Base-by-base conservation (phyloP, 1,140 invertebrate genomes). In the Bombus confusus region DNA sequence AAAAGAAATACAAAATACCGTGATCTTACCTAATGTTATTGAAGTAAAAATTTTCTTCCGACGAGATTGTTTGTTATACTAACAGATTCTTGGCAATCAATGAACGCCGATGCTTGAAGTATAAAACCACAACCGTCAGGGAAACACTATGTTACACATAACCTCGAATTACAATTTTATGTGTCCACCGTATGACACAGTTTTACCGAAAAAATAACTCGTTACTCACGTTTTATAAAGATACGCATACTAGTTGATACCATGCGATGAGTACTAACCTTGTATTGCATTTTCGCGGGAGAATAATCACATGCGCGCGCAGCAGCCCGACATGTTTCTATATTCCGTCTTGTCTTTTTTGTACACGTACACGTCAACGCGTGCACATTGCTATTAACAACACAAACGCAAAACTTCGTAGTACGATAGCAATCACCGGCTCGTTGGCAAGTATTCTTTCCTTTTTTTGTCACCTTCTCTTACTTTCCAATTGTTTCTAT, bases 251-350 rank as follows among this genome's bases (percentile, higher is more conserved):
- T 62, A 72, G 9, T 77, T 47, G 37, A 37, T 66, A 59, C 13
- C 71, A 74, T 69, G 75, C 75, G 83, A 47, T 18, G 15, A 37
- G 31, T 34, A 18, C 37, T 18, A 87, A 37, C 47, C 74, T 71
- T 41, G 66, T 77, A 66, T 80, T 39, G 73, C 57, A 88, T 79
- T 72, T 85, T 66, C 87, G 81, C 86, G 84, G 78, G 85, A 80
- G 76, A 72, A 34, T 12, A 28, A 64, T 15, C 59, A 34, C 41
- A 66, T 69, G 82, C 83, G 77, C 72, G 77, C 72, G 39, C 57
- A 28, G n/a, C 28, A 62, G 34, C 3, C 39, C 52, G 64, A 39
- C 74, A 77, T 25, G 34, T 78, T 82, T 39, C 37, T 64, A 41
- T 69, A 34, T n/a, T 10, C 5, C n/a, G 18, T 75, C 43, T 3